Percentiles rank a stretch among this genome's conserved stretches.
Conservation (phyloP, 2,888 invertebrate genomes). For the Limenitis arthemis region DNA sequence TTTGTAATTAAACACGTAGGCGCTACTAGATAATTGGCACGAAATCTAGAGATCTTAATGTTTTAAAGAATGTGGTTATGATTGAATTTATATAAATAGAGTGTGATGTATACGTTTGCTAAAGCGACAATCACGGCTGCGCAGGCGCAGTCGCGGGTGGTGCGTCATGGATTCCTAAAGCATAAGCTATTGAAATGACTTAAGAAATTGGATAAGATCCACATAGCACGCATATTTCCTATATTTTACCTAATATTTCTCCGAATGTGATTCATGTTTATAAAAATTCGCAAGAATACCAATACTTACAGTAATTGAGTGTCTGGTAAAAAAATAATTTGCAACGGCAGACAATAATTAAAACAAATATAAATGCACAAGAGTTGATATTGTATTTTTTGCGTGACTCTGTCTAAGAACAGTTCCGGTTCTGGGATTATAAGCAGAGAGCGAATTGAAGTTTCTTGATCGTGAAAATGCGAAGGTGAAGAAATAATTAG, state of each 20-base stretch:
- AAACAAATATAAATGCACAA: too few species aligned
- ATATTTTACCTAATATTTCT: slow-evolving; percentile 14
- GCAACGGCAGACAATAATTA: too few species aligned
- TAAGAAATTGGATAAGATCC: slow-evolving; percentile 32
- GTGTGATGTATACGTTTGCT: slow-evolving; percentile 2
- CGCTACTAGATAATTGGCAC: neutral
- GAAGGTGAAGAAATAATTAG: too few species aligned
- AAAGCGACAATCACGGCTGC: slow-evolving; percentile 1
- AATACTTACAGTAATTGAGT: neutral
- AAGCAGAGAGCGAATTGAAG: too few species aligned
- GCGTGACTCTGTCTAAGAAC: too few species aligned
- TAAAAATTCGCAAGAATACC: neutral
- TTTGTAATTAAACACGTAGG: neutral
- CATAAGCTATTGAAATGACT: slow-evolving; percentile 17
- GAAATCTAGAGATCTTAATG: neutral
- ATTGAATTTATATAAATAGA: slow-evolving; percentile 6
- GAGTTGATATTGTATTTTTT: too few species aligned
- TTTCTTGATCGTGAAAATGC: too few species aligned
- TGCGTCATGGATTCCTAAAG: slow-evolving; percentile 15
- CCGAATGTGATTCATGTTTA: slow-evolving; percentile 13
- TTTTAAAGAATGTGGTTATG: neutral
- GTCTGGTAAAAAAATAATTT: neutral
- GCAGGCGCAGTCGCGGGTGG: neutral
- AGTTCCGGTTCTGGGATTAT: too few species aligned
- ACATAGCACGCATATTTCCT: slow-evolving; percentile 25